Evolutionary conservation across 2,113 vertebrate genomes (phyloP), one percentile per base, ranked within the genome.

Genomic region (Petroica traversi): DNA sequence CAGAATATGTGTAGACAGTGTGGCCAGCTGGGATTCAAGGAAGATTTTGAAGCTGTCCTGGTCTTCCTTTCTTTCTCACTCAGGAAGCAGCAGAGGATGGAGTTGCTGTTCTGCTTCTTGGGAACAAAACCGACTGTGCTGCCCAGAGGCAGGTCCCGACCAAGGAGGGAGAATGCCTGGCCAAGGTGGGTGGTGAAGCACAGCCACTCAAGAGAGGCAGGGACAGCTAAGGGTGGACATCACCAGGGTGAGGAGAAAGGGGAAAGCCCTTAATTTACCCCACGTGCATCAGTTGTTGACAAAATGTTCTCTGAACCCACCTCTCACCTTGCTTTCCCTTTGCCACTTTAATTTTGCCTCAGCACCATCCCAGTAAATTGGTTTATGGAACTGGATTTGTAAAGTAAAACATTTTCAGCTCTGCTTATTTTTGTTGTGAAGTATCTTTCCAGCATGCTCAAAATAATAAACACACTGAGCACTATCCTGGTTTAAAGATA

Each of bases 61-160:
- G 55, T 34, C 57, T 33, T 78, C 22, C 40, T 19, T 36, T 59
- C 90, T 92, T 93, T 85, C 7, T 31, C 45, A 4, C 54, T 26
- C 97, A 99, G 99, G 98, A 99, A 29, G 96, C 93, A 71, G 98
- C 98, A 52, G 59, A 91, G 6, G 97, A 98, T 1, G 89, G 98
- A 26, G 97, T 98, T 7, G 74, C 92, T 14, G 22, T 99, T 92
- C 95, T 99, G 77, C 98, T 99, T 34, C 97, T 99, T 14, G 99
- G 99, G 49, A 99, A 99, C 97, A 99, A 99, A 97, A 98, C 63
- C 2, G 99, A 99, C 93, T 75, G 97, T 3, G 84, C 86, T 46
- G 88, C 95, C 40, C 45, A 97, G 31, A 98, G 99, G 64, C 90
- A 94, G 83, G 98, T 99, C 77, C 92, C 98, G 36, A 76, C 57